Base-by-base conservation (phyloP, 2,113 vertebrate genomes). In the Myrmecobius fasciatus region DNA sequence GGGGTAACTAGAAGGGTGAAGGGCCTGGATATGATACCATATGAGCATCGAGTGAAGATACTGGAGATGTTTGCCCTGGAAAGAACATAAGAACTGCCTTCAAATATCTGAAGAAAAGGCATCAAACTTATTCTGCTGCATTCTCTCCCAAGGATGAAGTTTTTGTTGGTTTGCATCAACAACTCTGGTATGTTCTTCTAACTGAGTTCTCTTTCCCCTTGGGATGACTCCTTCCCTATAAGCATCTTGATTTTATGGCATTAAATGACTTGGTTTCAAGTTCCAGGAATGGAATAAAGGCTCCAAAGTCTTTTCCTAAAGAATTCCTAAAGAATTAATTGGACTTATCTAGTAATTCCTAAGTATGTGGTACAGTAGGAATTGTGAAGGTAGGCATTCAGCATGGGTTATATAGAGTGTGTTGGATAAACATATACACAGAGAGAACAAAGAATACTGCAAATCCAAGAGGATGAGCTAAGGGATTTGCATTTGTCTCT, bases 291-390 rank as follows among this genome's bases (percentile, higher is more conserved):
- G 60, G n/a, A 83, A 75, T 93, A 43, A 92, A n/a, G 47, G 52
- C 53, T 25, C n/a, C 46, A 25, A 25, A 91, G 89, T 49, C 25
- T 26, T 92, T 96, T 91, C 36, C 89, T 75, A 52, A 47, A 52
- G 46, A 93, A 91, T 96, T 91, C 36, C 89, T 75, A 52, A 47
- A 52, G 46, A 93, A 91, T 17, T 67, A 67, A 25, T 90, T 95
- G 89, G 36, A 31, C 26, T 54, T 75, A 90, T 0, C 8, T n/a
- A 52, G 25, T 94, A 52, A 47, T 48, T 94, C 91, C 11, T 51
- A 12, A 25, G 47, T 24, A 43, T 75, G 31, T 26, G 8, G 2
- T 96, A 89, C 75, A 26, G 90, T 1, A 93, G 93, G 53, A 88
- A 96, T 47, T 93, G 53, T 89, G 47, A 92, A 53, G 53, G 0